Base-by-base conservation (phyloP, 2,888 invertebrate genomes). In the Melolontha melolontha region DNA sequence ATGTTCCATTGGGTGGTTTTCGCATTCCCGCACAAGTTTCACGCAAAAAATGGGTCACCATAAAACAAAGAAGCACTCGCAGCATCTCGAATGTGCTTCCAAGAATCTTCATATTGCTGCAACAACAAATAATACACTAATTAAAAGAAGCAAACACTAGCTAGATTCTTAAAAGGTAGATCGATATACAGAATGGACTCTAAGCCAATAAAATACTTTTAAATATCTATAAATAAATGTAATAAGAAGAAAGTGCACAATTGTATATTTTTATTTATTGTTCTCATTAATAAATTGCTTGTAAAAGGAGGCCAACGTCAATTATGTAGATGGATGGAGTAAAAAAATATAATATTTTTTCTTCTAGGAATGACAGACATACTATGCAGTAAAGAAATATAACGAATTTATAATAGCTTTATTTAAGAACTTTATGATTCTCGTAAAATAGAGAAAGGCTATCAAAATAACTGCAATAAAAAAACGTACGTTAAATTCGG, bases 1-100 rank as follows among this genome's bases (percentile, higher is more conserved):
- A 73, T 47, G 71, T 73, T 42, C 73, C 73, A 57, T 73, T 73
- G 41, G 70, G 67, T 42, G 70, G 71, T 22, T 66, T 52, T 51
- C 69, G 66, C 49, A 66, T 69, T 7, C 67, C 73, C 8, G 70
- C 68, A 16, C 55, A 65, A 16, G 66, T 62, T 41, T 59, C 42
- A 12, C 49, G 55, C 40, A 70, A 40, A 42, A 54, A 71, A 52
- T 68, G 27, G 34, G 52, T 65, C 66, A 67, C 51, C 47, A 66
- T 17, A 42, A 57, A 66, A 34, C 64, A 66, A 57, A 57, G 62
- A 51, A 68, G 52, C 50, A 62, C 40, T 47, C 62, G 59, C 47
- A 67, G 44, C 63, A 63, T 55, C 27, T 67, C 64, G 29, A 54
- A 54, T 34, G 47, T 67, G 67, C 64, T 67, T 64, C 70, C 52